Percentiles rank a stretch among this genome's conserved stretches.
These are phyloP conservation scores for Homarus americanus DNA, from an alignment of 1,140 invertebrate species.

Conservation along the genomic window DNA sequence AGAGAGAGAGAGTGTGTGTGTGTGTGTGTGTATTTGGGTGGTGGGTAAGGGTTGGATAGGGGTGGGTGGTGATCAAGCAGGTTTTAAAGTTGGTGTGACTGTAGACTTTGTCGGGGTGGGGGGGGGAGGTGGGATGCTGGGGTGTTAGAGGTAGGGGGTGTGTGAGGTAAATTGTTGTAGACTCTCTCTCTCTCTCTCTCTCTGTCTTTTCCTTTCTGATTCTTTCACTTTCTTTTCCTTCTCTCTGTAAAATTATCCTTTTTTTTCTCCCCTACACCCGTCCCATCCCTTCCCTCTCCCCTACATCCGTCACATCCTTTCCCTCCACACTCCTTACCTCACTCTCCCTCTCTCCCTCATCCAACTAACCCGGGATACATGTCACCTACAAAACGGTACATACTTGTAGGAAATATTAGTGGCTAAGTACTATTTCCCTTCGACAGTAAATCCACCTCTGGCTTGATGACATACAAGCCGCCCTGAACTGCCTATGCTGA, in stretches of 20 bases:
- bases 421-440: no score
- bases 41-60: neutral
- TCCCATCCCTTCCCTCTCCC: neutral
- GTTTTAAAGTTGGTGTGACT: neutral
- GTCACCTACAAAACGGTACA: no score
- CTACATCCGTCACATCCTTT: no score
- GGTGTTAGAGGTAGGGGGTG: no score
- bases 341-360: slow-evolving; percentile 5
- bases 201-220: slow-evolving; percentile 19
- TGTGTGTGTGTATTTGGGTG: neutral
- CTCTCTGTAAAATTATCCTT: neutral
- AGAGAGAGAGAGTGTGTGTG: neutral
- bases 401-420: no score
- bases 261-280: neutral
- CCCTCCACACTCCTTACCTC: neutral
- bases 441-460: no score
- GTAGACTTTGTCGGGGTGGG: neutral
- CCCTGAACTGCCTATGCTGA: no score
- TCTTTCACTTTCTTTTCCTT: slow-evolving; percentile 1
- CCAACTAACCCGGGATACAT: no score
- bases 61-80: no score
- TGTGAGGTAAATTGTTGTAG: no score
- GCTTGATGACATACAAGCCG: no score
- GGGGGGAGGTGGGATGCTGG: neutral
- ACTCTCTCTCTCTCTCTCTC: slow-evolving; percentile 15